Evolutionary conservation across 1,140 invertebrate genomes (phyloP), one percentile per base, ranked within the genome.

Genomic region (Trypoxylus dichotomus): DNA sequence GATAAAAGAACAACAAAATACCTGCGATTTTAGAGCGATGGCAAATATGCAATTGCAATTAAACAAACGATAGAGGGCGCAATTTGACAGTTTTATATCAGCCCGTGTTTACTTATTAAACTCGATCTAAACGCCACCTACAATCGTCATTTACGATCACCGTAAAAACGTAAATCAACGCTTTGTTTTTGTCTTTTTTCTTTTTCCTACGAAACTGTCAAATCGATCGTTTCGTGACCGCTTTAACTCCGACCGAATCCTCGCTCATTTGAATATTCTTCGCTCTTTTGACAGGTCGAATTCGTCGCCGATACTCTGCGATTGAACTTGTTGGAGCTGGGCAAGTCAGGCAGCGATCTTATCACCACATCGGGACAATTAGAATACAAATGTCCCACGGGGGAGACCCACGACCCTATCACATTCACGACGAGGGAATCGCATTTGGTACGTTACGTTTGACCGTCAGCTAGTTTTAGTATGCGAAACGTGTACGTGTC

Each of bases 371-470:
- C 92, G 71, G 97, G 97, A 15, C 91, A 94, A 75, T 87, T 98
- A 68, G 93, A 96, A 82, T 98, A 96, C 88, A 92, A 94, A 83
- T 98, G 96, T 87, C 93, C 93, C 25, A 93, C 95, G 41, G 93
- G 94, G 0, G 94, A 94, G 82, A 92, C 92, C 13, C 93, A 94
- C 63, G 95, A 97, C 86, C 95, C 96, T 0, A 92, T 97, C 78
- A 96, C 96, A 2, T 98, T 97, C 87, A 95, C 94, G 72, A 96
- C 95, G 0, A 91, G 92, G 76, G 94, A 97, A 83, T 96, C 96
- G 2, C 95, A 95, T 88, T 90, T 97, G 89, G 93, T 94, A 85
- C n/a, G 74, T 75, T 21, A n/a, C n/a, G n/a, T n/a, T n/a, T n/a
- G n/a, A n/a, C n/a, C n/a, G 54, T 58, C 54, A 58, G 54, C n/a